A percentile compares a stretch with the other conserved stretches of the same genome.
Conservation (phyloP, 2,888 invertebrate genomes). For the Orthosia incerta region DNA sequence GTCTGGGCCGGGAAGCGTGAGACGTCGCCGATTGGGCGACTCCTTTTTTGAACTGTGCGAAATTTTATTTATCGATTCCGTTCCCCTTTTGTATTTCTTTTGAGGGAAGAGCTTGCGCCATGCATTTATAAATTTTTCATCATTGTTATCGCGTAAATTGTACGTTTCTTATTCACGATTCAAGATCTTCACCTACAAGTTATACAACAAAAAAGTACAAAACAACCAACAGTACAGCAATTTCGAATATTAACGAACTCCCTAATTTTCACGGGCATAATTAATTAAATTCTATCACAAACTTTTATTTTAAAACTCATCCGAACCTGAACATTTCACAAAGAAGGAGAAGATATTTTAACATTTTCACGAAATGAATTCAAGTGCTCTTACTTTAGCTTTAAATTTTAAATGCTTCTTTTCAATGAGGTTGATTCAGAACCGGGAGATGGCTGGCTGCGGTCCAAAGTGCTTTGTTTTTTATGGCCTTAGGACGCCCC, state of each 20-base stretch:
- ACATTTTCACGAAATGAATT: constrained; percentile 79
- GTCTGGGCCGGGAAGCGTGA: constrained; percentile 66
- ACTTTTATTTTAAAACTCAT: constrained; percentile 63
- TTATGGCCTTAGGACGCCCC: constrained; percentile 80
- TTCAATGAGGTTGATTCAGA: constrained; percentile 85
- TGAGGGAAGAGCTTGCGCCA: constrained; percentile 3
- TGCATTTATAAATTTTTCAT: constrained; percentile 32
- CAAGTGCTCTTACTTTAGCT: constrained; percentile 82
- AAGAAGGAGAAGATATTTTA: constrained; percentile 69
- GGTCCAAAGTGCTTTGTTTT: constrained; percentile 88
- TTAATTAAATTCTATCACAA: constrained; percentile 63
- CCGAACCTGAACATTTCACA: constrained; percentile 65
- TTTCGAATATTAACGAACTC: constrained; percentile 56
- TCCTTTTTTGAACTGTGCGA: constrained; percentile 55
- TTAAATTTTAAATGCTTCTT: constrained; percentile 85
- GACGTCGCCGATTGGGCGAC: constrained; percentile 53
- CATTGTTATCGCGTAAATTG: constrained; percentile 15
- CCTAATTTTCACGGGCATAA: constrained; percentile 52
- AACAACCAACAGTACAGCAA: constrained; percentile 45
- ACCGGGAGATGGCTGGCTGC: constrained; percentile 81
- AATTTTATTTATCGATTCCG: constrained; percentile 57
- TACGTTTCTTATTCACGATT: constrained; percentile 31
- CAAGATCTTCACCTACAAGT: constrained; percentile 5
- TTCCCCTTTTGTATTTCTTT: constrained; percentile 40
- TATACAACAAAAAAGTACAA: constrained; percentile 22